Conservation (phyloP, 2,888 invertebrate species). For the Drosophila nr. perissopoda region DNA sequence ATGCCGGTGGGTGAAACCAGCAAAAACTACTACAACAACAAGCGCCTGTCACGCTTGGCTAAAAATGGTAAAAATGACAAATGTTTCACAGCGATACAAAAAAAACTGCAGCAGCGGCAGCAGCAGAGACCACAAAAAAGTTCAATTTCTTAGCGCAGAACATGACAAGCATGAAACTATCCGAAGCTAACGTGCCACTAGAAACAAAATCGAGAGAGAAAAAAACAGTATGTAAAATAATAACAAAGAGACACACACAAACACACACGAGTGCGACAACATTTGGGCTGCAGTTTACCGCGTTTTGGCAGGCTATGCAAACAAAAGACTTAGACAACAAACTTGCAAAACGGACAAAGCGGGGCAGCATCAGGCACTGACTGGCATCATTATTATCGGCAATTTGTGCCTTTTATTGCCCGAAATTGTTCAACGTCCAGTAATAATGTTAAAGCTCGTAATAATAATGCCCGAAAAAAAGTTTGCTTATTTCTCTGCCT, state of each 20-base stretch:
- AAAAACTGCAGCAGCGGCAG: constrained; percentile 45
- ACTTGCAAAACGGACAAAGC: constrained; percentile 40
- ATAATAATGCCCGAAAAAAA: constrained; percentile 61
- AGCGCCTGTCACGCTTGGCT: constrained; percentile 79
- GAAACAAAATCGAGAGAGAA: constrained; percentile 25
- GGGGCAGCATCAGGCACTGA: constrained; percentile 31
- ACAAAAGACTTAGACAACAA: constrained; percentile 75
- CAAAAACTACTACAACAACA: constrained; percentile 52
- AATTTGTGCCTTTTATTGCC: constrained; percentile 75
- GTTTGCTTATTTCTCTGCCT: constrained; percentile 35
- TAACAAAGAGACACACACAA: constrained; percentile 62
- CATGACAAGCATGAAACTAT: constrained; percentile 78
- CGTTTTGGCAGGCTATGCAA: constrained; percentile 37
- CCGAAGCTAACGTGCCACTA: constrained; percentile 51
- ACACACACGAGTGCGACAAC: constrained; percentile 11
- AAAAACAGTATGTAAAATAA: constrained; percentile 71
- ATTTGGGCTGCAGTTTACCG: constrained; percentile 19
- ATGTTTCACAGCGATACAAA: constrained; percentile 75
- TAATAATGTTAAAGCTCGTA: constrained; percentile 74
- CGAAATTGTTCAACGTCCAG: constrained; percentile 75
- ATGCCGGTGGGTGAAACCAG: constrained; percentile 74
- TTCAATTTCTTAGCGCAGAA: constrained; percentile 74
- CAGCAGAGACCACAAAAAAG: constrained; percentile 60
- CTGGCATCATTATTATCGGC: constrained; percentile 73
- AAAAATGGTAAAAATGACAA: constrained; percentile 80